Evolutionary conservation across 1,140 invertebrate species (phyloP).

Genomic region (Mactra quadrangularis): DNA sequence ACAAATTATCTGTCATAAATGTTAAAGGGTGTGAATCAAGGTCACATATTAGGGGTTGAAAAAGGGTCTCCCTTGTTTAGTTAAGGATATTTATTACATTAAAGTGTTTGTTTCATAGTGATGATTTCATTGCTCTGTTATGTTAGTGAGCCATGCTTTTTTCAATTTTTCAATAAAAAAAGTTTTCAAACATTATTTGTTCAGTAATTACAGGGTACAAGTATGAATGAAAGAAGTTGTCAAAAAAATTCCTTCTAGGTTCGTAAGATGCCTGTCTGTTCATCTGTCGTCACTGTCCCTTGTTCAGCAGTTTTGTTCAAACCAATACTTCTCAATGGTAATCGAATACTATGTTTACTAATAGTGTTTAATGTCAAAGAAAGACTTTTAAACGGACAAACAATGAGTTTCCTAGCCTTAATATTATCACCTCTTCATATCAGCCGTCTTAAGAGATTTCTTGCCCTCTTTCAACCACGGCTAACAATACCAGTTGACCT

Average conservation of each 20-base stretch:
- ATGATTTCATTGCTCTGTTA: too few species aligned
- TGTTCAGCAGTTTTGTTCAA: slow-evolving; percentile 7
- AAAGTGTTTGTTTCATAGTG: too few species aligned
- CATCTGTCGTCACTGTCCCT: slow-evolving; percentile 3
- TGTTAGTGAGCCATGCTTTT: too few species aligned
- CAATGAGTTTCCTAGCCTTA: background rate
- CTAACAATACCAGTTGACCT: slow-evolving; percentile 21
- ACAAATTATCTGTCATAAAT: too few species aligned
- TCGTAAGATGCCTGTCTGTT: slow-evolving; percentile 7
- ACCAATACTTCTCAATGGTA: too few species aligned
- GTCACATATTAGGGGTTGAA: too few species aligned
- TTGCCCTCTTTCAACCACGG: slow-evolving; percentile 3
- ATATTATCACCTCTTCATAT: slow-evolving; percentile 20
- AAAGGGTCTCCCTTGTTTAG: too few species aligned
- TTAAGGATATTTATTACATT: too few species aligned
- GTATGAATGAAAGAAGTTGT: background rate
- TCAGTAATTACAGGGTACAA: slow-evolving; percentile 24
- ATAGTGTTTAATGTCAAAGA: slow-evolving; percentile 30
- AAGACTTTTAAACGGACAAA: slow-evolving; percentile 21
- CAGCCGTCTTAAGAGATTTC: slow-evolving; percentile 5
- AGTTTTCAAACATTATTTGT: too few species aligned
- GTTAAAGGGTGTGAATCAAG: too few species aligned
- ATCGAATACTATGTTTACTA: background rate
- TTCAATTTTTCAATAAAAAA: too few species aligned
- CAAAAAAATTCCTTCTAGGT: slow-evolving; percentile 15